Conservation (phyloP, 2,797 vertebrate species). For the Sardinella longiceps region DNA sequence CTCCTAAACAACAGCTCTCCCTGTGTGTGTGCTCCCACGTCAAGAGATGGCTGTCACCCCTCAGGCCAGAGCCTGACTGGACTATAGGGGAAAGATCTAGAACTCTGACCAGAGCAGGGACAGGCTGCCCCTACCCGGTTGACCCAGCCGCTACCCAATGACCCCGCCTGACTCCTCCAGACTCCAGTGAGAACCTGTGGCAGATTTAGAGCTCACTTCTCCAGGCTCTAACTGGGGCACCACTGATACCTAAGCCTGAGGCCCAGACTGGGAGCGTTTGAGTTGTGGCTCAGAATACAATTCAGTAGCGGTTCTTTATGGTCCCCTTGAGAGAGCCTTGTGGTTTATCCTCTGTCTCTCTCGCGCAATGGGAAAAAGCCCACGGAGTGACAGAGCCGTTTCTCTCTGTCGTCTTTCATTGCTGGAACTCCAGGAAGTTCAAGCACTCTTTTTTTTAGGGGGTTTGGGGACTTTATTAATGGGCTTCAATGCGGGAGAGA, state of each 20-base stretch:
- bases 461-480: background rate
- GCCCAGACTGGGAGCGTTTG: background rate
- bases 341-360: background rate
- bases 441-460: background rate
- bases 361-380: background rate
- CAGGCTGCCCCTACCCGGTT: background rate
- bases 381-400: background rate
- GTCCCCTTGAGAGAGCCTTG: background rate
- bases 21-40: background rate
- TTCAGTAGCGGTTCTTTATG: background rate
- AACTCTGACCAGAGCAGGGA: background rate
- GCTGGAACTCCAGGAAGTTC: background rate
- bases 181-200: background rate
- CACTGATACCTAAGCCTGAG: conserved; percentile 3
- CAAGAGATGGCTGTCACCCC: background rate
- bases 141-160: background rate
- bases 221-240: too few species aligned
- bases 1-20: background rate
- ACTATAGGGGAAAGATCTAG: background rate
- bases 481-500: background rate
- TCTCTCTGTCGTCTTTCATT: background rate
- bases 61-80: background rate
- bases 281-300: background rate
- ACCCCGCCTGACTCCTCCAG: background rate
- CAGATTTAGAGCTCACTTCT: background rate